A percentile compares a stretch with the other conserved stretches of the same genome.
Conservation (phyloP, 2,113 vertebrate genomes). For the Oplegnathus fasciatus region DNA sequence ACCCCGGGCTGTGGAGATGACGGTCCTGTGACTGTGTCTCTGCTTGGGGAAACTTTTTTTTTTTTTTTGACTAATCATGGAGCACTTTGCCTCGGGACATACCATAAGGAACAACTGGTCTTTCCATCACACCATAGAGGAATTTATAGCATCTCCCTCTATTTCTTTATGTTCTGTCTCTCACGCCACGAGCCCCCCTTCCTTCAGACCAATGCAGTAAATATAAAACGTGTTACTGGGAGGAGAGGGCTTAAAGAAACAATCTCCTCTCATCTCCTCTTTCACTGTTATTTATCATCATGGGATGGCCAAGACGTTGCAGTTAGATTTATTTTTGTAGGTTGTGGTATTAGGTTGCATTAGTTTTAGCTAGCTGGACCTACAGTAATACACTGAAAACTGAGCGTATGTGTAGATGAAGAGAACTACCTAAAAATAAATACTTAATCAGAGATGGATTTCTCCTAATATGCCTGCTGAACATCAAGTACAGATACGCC, state of each 20-base stretch:
- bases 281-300: constrained; percentile 9
- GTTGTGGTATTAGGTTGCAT: neutral
- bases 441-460: too few species aligned
- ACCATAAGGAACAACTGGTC: constrained; percentile 5
- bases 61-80: neutral
- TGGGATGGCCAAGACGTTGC: neutral
- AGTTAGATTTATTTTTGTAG: neutral
- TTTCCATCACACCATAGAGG: constrained; percentile 2
- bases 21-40: constrained; percentile 51
- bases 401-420: too few species aligned
- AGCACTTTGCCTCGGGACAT: constrained; percentile 14
- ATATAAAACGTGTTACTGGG: too few species aligned
- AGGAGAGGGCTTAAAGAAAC: too few species aligned
- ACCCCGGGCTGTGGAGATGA: constrained; percentile 5
- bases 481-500: neutral
- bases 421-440: too few species aligned
- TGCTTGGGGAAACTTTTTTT: constrained; percentile 10
- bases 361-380: neutral
- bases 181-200: neutral
- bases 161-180: neutral
- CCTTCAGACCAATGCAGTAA: too few species aligned
- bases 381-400: too few species aligned
- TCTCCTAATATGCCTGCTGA: neutral
- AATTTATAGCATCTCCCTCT: constrained; percentile 13
- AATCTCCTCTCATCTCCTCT: too few species aligned